phyloP scores from a whole-genome alignment of 2,797 vertebrate species.

The Poecile montanus region DNA sequence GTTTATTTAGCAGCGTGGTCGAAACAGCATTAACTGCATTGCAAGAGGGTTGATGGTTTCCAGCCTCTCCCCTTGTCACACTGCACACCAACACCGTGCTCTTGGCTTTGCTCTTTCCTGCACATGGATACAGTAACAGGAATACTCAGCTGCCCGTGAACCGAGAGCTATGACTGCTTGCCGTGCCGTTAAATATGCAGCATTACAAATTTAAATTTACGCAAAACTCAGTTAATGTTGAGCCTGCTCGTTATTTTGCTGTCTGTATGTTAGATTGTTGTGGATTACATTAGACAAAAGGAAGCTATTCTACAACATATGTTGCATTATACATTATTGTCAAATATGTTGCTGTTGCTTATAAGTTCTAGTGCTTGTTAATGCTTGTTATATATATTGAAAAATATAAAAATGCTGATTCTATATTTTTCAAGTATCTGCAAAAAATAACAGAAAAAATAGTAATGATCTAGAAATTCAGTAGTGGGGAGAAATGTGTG shows the following conservation, averaged over 20 bases:
- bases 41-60: neutral
- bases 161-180: neutral
- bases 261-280: neutral
- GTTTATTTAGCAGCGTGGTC: neutral
- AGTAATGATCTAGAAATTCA: neutral
- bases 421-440: neutral
- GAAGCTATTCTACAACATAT: neutral
- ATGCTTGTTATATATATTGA: neutral
- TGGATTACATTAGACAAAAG: neutral
- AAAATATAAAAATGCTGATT: neutral
- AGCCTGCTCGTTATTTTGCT: neutral
- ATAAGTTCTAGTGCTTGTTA: neutral
- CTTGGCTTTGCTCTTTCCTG: neutral
- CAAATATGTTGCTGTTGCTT: neutral
- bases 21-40: neutral
- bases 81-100: neutral
- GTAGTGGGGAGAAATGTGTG: neutral
- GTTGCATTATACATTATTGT: neutral
- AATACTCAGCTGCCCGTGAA: neutral
- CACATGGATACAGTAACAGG: neutral
- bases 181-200: neutral
- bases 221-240: neutral
- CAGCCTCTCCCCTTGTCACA: neutral
- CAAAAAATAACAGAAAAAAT: neutral
- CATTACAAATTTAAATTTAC: neutral